These are phyloP conservation scores for Tribolium madens DNA, from an alignment of 1,140 invertebrate species.

Conservation along the genomic window DNA sequence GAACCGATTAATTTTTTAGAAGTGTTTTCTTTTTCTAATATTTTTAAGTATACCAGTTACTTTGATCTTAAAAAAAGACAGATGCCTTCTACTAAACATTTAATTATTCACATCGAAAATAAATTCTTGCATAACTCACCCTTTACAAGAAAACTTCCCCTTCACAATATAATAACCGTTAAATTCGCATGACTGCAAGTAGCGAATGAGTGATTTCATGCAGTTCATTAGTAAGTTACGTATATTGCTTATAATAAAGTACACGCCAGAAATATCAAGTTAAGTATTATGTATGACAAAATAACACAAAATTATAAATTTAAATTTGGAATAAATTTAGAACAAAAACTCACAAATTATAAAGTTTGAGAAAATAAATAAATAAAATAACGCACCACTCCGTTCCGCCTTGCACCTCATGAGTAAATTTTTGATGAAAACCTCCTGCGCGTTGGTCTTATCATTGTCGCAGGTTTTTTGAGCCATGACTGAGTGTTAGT, in stretches of 20 bases:
- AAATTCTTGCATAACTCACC: neutral
- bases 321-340: neutral
- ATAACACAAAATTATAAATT: too few relatives aligned
- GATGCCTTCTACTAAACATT: neutral
- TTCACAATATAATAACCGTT: neutral
- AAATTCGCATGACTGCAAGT: neutral
- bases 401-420: constrained; percentile 55
- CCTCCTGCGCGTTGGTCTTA: constrained; percentile 53
- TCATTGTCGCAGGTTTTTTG: neutral
- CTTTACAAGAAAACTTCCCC: neutral
- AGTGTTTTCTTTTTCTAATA: too few relatives aligned
- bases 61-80: neutral
- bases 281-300: too few relatives aligned
- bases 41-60: too few relatives aligned
- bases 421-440: constrained; percentile 56
- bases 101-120: neutral
- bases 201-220: neutral
- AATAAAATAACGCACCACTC: constrained; percentile 51
- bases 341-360: constrained; percentile 14
- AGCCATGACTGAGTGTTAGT: constrained; percentile 7
- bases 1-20: too few relatives aligned
- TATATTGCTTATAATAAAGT: neutral
- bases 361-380: constrained; percentile 12
- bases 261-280: neutral
- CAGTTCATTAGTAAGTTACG: neutral